Conservation (phyloP, 2,797 vertebrate species). For the Trematomus bernacchii region DNA sequence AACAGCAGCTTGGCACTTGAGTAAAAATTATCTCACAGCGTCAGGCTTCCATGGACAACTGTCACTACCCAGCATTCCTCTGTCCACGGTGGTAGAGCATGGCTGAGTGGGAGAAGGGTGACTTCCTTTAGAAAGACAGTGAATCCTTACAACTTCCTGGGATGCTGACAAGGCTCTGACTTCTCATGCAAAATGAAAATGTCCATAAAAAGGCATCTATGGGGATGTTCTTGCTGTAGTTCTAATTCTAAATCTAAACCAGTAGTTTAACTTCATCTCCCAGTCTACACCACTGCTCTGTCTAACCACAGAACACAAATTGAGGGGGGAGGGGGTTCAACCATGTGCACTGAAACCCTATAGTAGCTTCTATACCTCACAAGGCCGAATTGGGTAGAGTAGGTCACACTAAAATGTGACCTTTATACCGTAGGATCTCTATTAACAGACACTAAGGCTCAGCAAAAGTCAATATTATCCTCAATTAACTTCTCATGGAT, state of each 20-base stretch:
- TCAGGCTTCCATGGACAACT: slow-evolving; percentile 45
- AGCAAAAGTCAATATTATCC: not conserved
- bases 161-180: slow-evolving; percentile 8
- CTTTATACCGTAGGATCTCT: not conserved
- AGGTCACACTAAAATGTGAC: slow-evolving; percentile 5
- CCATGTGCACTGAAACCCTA: slow-evolving; percentile 3
- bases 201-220: slow-evolving; percentile 12
- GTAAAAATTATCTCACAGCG: slow-evolving; percentile 38
- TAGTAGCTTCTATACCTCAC: not conserved
- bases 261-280: slow-evolving; percentile 9
- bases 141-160: slow-evolving; percentile 3
- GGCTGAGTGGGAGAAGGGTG: slow-evolving; percentile 1
- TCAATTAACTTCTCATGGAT: not conserved
- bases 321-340: not conserved
- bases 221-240: slow-evolving; percentile 17
- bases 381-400: not conserved
- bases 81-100: not conserved
- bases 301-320: not conserved
- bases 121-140: slow-evolving; percentile 6
- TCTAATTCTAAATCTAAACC: slow-evolving; percentile 8
- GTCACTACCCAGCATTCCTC: slow-evolving; percentile 56
- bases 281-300: not conserved
- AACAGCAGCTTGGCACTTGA: slow-evolving; percentile 27
- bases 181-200: slow-evolving; percentile 28
- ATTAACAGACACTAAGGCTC: not conserved